A percentile compares a stretch with the other conserved stretches of the same genome.
Conservation (phyloP, 2,797 vertebrate species). For the Centropyge bicolor region DNA sequence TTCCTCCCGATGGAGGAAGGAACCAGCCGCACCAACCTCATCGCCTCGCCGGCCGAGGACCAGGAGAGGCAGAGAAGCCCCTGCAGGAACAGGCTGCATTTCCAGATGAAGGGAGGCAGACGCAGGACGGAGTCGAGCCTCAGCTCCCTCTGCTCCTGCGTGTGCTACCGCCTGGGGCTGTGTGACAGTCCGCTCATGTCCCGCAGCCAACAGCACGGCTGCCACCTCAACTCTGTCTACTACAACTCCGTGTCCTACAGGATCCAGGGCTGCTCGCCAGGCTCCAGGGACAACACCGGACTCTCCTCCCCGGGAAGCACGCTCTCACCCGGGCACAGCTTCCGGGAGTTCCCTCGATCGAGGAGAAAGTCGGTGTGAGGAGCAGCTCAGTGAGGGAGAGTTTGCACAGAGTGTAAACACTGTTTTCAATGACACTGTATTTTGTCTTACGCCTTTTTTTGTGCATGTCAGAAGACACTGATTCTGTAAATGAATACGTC, state of each 20-base stretch:
- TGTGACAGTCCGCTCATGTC: conserved; percentile 83
- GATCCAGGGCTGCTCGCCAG: conserved; percentile 86
- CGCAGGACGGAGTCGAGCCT: conserved; percentile 78
- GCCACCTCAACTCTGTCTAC: conserved; percentile 88
- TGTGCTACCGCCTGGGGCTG: conserved; percentile 88
- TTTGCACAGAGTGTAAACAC: conserved; percentile 58
- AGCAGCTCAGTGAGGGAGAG: conserved; percentile 2
- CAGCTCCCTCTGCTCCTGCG: conserved; percentile 89
- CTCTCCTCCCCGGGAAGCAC: conserved; percentile 90
- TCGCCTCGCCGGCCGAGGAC: conserved; percentile 85
- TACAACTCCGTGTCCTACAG: conserved; percentile 90
- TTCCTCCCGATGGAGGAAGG: conserved; percentile 89
- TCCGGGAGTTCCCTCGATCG: conserved; percentile 79
- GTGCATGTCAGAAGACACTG: conserved; percentile 54
- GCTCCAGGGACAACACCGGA: conserved; percentile 88
- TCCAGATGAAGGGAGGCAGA: conserved; percentile 74
- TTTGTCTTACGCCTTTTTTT: conserved; percentile 55
- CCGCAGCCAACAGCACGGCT: conserved; percentile 80
- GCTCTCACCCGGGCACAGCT: conserved; percentile 81
- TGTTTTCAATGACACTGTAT: conserved; percentile 50
- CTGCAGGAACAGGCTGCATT: conserved; percentile 74
- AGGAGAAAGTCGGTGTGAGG: conserved; percentile 91
- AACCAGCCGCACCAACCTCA: conserved; percentile 92
- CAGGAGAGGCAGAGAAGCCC: conserved; percentile 62
- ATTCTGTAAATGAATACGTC: conserved; percentile 28